Evolutionary conservation across 2,888 invertebrate species (phyloP), one percentile per base, ranked within the genome.

Genomic region (Aporophyla lueneburgensis): DNA sequence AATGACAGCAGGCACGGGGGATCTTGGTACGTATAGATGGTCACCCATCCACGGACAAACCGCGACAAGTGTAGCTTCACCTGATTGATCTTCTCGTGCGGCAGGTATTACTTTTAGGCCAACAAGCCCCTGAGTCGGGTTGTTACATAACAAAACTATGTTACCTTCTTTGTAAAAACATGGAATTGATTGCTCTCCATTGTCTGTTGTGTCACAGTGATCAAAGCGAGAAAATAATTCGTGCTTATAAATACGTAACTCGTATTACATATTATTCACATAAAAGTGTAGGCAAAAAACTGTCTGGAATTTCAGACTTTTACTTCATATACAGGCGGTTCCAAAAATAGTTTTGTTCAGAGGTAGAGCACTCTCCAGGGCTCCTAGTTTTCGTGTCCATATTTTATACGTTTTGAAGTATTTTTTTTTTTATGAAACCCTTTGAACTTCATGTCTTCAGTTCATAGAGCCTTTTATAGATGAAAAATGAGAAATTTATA

Each of bases 201-300:
- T 78, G 27, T 81, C 40, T 51, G 40, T 75, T 66, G 16, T 59
- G 65, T 76, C 46, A 76, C 40, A 61, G 19, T 75, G 54, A 78
- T 82, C 53, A 82, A 66, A 66, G 27, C 54, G 27, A 51, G n/a
- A 59, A 49, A 21, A 49, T 9, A 33, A 51, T 76, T 66, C 61
- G 43, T 82, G 78, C 54, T 66, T 53, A 33, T 49, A 27, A 65
- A 74, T n/a, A 59, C 63, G 46, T 74, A 74, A 66, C 76, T 49
- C 46, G 53, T 75, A 27, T 49, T 27, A 49, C 46, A 54, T 59
- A 40, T 75, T 65, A 54, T 75, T 74, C 51, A 27, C 5, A 27
- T 27, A 33, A 63, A 51, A 53, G 14, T 24, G 43, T 66, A 59
- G 3, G 3, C 33, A 46, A 53, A 73, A 54, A 33, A 10, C n/a